Conservation (phyloP, 2,113 vertebrate genomes). For the Leptobrachium leishanense region DNA sequence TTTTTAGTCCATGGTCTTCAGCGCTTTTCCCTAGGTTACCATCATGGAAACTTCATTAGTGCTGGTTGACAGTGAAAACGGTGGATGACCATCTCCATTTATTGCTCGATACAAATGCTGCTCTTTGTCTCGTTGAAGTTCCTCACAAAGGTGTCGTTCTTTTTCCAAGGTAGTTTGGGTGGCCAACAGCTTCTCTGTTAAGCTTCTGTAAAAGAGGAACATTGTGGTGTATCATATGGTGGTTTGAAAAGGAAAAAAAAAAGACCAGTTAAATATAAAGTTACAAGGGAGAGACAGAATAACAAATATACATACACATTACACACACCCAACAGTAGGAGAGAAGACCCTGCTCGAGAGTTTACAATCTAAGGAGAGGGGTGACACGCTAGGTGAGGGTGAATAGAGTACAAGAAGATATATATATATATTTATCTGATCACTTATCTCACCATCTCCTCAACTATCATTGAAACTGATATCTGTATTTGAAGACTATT, state of each 20-base stretch:
- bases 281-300: neutral
- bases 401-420: too few relatives aligned
- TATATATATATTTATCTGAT: too few relatives aligned
- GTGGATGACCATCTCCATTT: conserved; percentile 60
- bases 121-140: conserved; percentile 81
- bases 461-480: too few relatives aligned
- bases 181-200: conserved; percentile 77
- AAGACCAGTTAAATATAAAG: too few relatives aligned
- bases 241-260: too few relatives aligned
- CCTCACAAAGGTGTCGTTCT: conserved; percentile 68
- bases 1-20: neutral
- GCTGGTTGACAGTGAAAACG: conserved; percentile 63
- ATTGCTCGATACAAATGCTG: conserved; percentile 83
- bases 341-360: too few relatives aligned
- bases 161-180: conserved; percentile 77
- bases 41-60: conserved; percentile 62
- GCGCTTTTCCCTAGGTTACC: conserved; percentile 34
- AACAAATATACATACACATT: neutral
- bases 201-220: conserved; percentile 66
- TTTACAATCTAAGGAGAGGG: too few relatives aligned
- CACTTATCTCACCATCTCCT: too few relatives aligned
- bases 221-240: too few relatives aligned
- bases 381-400: too few relatives aligned
- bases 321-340: too few relatives aligned
- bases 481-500: too few relatives aligned